A percentile compares a stretch with the other conserved stretches of the same genome.
These are phyloP conservation scores for Platycercus adscitus DNA, from an alignment of 2,113 vertebrate genomes.

Conservation along the genomic window DNA sequence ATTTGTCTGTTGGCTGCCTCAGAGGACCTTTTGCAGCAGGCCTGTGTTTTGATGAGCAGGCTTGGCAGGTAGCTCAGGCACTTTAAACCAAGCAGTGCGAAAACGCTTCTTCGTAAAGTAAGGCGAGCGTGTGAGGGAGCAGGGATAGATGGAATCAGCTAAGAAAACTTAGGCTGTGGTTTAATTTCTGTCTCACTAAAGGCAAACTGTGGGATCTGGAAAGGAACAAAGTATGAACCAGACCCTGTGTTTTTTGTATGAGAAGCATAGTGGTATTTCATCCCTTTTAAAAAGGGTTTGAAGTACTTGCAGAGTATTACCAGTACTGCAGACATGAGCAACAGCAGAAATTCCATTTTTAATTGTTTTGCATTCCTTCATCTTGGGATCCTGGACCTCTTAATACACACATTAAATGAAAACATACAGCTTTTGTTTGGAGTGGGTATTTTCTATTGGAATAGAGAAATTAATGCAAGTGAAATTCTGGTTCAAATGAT, in stretches of 20 bases:
- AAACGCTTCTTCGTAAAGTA: not conserved
- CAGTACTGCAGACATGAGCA: not conserved
- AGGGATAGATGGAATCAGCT: not conserved
- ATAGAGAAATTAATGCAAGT: not conserved
- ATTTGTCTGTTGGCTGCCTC: not conserved
- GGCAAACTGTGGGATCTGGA: slow-evolving; percentile 42
- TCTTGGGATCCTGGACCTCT: slow-evolving; percentile 8
- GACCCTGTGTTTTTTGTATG: not conserved
- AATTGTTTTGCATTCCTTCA: slow-evolving; percentile 58
- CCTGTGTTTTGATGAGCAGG: not conserved
- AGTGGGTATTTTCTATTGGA: not conserved
- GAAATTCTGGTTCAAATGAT: not conserved
- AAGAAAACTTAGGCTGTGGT: slow-evolving; percentile 16
- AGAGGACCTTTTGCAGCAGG: not conserved
- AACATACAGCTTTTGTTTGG: not conserved
- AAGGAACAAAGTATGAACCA: not conserved
- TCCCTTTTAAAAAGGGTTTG: not conserved
- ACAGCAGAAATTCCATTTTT: slow-evolving; percentile 45
- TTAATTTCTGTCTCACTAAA: slow-evolving; percentile 47
- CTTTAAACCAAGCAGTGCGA: not conserved
- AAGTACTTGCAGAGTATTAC: slow-evolving; percentile 43
- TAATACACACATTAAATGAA: not conserved
- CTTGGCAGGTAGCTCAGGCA: not conserved
- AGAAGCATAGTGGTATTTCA: slow-evolving; percentile 40
- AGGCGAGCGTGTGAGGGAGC: not conserved